phyloP scores from a whole-genome alignment of 2,113 vertebrate species.

The Noctilio leporinus region DNA sequence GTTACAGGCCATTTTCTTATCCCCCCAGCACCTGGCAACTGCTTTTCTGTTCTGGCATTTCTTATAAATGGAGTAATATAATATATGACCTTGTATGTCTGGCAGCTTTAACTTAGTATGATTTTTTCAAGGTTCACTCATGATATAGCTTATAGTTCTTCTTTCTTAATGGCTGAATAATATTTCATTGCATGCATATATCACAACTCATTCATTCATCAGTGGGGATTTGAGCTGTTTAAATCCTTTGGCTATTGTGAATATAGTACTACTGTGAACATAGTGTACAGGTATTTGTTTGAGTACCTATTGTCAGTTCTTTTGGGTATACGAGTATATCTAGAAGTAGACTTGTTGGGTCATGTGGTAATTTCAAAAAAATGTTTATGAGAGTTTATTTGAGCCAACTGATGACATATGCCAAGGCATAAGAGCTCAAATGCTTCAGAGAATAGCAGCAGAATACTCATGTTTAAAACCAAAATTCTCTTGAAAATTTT shows the following conservation, averaged over 20 bases:
- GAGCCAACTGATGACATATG: background rate
- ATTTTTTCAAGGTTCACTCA: background rate
- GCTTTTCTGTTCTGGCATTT: background rate
- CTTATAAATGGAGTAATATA: background rate
- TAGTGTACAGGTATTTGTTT: background rate
- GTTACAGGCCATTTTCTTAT: background rate
- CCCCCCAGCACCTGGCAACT: background rate
- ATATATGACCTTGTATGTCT: background rate
- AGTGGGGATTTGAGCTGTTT: background rate
- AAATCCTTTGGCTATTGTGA: background rate
- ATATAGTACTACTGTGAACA: background rate
- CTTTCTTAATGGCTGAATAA: background rate
- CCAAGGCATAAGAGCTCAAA: background rate
- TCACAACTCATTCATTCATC: background rate
- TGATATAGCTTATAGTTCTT: background rate
- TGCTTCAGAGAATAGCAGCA: background rate
- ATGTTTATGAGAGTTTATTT: background rate
- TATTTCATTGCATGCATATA: background rate
- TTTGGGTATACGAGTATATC: background rate
- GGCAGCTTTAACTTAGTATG: background rate
- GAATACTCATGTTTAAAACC: background rate
- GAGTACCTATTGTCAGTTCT: background rate
- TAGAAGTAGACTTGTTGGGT: background rate
- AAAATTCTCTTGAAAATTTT: constrained; percentile 37
- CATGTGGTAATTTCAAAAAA: background rate